Base-by-base conservation (phyloP, 1,140 invertebrate genomes). In the Plodia interpunctella region DNA sequence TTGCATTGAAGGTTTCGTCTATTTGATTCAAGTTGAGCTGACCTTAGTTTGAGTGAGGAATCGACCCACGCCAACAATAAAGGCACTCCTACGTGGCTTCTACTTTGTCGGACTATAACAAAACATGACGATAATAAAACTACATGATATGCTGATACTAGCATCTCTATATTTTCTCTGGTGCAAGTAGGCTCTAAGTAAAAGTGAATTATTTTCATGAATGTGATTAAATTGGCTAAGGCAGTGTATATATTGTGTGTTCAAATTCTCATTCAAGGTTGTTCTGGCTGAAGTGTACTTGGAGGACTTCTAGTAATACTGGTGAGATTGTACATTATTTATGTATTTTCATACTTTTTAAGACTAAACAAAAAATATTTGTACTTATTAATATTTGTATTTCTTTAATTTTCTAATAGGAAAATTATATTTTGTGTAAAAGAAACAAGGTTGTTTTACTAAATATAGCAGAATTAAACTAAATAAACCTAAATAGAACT, bases 11-110 rank as follows among this genome's bases (percentile, higher is more conserved):
- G 70, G 66, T 63, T 78, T 57, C 51, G 57, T 52, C 49, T 59
- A 62, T 68, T 73, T 52, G 59, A 57, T 68, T 63, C 64, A 61
- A 77, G 70, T 35, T 66, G 68, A 73, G 70, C 70, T 85, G 85
- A 80, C 85, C 85, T 88, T 83, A 77, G 64, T 82, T 78, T 73
- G 67, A 76, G 70, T 77, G 76, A 79, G 74, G 74, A 79, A 74
- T 76, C 83, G 64, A 69, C 85, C 85, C 77, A 88, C 85, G 81
- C 82, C 55, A 72, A 53, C 66, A 84, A 76, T 87, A 85, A 83
- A 81, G 57, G 67, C 69, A 79, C 78, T 82, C 85, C 85, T 88
- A 88, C 85, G 78, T 83, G 72, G 68, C 57, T 56, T 79, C 71
- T 80, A 65, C 74, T 70, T 71, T 70, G 72, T 73, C 69, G 60